Conservation (phyloP, 2,113 vertebrate species). For the Serilophus lunatus region DNA sequence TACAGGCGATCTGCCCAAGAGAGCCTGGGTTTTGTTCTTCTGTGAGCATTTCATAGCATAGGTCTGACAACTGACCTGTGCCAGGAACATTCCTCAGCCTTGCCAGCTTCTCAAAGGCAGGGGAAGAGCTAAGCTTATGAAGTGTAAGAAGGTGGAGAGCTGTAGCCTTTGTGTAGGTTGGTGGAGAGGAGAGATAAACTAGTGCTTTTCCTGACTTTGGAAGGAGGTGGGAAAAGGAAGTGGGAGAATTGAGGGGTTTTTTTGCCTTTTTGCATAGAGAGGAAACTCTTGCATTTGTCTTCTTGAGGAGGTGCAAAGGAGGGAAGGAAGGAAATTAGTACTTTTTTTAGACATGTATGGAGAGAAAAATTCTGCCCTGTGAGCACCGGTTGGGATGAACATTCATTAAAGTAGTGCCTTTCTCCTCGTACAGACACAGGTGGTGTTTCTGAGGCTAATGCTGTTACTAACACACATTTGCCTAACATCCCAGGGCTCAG, state of each 20-base stretch:
- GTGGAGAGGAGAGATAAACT: neutral
- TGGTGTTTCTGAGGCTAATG: neutral
- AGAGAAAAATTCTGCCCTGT: neutral
- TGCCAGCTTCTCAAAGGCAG: neutral
- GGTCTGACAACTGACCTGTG: neutral
- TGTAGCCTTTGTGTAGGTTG: neutral
- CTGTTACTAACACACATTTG: neutral
- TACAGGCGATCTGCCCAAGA: neutral
- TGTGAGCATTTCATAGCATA: neutral
- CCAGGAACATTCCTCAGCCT: neutral
- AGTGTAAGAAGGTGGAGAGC: neutral
- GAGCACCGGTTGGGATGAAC: neutral
- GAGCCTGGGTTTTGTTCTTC: neutral
- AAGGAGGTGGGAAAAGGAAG: slow-evolving; percentile 25
- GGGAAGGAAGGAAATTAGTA: neutral
- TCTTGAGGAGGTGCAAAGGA: neutral
- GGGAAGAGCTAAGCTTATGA: neutral
- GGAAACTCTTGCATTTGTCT: slow-evolving; percentile 23
- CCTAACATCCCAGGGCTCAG: neutral
- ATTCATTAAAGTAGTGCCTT: neutral
- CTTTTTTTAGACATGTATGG: neutral
- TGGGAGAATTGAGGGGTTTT: neutral
- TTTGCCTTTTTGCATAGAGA: neutral
- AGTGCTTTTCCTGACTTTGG: neutral
- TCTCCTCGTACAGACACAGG: neutral